Percentiles rank a stretch among this genome's conserved stretches.
These are phyloP conservation scores for Microtus pennsylvanicus DNA, from an alignment of 2,113 vertebrate species.

Conservation along the genomic window DNA sequence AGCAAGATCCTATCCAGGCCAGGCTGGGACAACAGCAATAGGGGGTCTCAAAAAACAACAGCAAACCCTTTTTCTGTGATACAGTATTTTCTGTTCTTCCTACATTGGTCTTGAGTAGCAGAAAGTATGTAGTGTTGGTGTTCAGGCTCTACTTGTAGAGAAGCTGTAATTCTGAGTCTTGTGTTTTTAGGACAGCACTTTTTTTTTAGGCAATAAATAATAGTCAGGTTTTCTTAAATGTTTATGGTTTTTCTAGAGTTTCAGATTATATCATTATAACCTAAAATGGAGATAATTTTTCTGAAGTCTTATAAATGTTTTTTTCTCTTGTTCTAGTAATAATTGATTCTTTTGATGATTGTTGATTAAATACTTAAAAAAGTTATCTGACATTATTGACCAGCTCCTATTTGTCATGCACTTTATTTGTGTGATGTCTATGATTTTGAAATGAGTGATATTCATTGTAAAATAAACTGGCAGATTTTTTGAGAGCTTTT, in stretches of 20 bases:
- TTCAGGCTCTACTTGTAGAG: neutral
- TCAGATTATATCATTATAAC: neutral
- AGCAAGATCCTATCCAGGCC: neutral
- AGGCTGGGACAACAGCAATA: neutral
- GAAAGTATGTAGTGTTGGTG: neutral
- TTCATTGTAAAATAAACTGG: neutral
- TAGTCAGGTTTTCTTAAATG: neutral
- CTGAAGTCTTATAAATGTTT: neutral
- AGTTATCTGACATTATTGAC: neutral
- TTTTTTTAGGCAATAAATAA: neutral
- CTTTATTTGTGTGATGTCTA: slow-evolving; percentile 25
- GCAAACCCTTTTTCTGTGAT: neutral
- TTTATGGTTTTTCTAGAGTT: neutral
- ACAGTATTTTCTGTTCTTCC: neutral
- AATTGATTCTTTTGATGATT: neutral
- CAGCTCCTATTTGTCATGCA: neutral
- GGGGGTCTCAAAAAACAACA: neutral
- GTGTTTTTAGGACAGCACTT: neutral
- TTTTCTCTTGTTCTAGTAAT: neutral
- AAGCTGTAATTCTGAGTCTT: neutral
- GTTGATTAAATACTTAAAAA: neutral
- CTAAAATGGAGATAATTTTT: neutral
- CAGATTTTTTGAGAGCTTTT: neutral
- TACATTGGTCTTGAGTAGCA: neutral
- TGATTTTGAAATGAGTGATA: slow-evolving; percentile 21